phyloP scores from a whole-genome alignment of 2,113 vertebrate genomes.

The Parus major region DNA sequence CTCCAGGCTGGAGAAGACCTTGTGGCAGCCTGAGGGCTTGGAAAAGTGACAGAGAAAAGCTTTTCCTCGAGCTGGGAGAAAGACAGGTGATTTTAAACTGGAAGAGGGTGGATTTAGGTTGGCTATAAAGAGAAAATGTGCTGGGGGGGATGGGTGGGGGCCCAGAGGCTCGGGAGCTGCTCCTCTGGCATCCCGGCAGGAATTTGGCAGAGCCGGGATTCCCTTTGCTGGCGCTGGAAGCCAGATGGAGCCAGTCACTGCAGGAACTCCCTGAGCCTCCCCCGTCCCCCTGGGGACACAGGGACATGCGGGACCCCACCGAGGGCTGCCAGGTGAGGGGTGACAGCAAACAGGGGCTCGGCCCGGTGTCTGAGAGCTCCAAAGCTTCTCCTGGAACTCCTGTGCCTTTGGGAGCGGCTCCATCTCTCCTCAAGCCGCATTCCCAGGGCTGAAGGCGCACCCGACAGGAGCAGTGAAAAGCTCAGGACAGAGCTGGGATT shows the following conservation, averaged over 20 bases:
- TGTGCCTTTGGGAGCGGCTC: rapidly evolving
- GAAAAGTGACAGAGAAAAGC: rapidly evolving
- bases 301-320: rapidly evolving
- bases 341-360: rapidly evolving
- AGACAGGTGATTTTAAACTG: rapidly evolving
- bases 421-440: rapidly evolving
- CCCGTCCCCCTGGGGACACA: rapidly evolving
- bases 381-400: neutral
- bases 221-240: neutral
- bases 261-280: no score
- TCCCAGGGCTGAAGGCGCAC: no score
- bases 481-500: rapidly evolving
- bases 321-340: rapidly evolving
- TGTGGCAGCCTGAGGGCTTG: neutral
- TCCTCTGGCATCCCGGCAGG: rapidly evolving
- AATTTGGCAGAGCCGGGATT: rapidly evolving
- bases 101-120: no score
- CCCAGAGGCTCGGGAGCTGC: neutral
- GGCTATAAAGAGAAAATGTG: neutral
- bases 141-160: neutral
- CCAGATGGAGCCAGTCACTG: neutral
- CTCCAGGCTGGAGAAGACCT: neutral
- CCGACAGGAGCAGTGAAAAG: rapidly evolving
- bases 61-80: neutral
- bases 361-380: rapidly evolving